Conservation (phyloP, 2,888 invertebrate genomes). For the Ophraella communa region DNA sequence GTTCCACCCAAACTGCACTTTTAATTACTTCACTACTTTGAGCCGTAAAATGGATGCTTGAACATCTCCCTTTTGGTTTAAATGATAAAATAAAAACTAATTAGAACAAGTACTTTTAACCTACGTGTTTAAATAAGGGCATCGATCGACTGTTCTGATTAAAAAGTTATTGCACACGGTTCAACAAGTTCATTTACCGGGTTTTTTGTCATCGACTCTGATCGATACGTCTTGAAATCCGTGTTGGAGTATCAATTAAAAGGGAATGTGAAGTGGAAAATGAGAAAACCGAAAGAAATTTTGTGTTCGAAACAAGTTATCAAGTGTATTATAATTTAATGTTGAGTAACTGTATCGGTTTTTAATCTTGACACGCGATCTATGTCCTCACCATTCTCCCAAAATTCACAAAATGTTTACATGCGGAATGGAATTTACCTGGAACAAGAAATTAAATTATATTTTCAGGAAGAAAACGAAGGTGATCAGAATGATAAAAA, state of each 20-base stretch:
- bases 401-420: no score
- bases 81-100: background rate
- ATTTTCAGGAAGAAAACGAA: no score
- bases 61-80: background rate
- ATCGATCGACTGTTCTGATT: constrained; percentile 2
- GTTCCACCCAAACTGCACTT: background rate
- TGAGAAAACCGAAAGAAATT: background rate
- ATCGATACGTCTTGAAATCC: constrained; percentile 2
- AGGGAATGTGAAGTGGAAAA: background rate
- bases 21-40: background rate
- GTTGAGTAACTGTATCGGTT: no score
- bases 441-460: no score
- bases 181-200: constrained; percentile 9
- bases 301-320: background rate
- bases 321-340: background rate
- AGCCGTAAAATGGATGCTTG: background rate
- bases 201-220: constrained; percentile 2
- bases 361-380: no score
- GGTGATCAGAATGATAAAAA: no score
- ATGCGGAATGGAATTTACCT: no score
- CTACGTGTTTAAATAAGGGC: constrained; percentile 4
- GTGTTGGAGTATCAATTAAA: background rate
- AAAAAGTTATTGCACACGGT: background rate
- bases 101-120: background rate
- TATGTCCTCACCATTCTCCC: no score